phyloP scores from a whole-genome alignment of 2,797 vertebrate genomes.

The Acipenser transmontanus region DNA sequence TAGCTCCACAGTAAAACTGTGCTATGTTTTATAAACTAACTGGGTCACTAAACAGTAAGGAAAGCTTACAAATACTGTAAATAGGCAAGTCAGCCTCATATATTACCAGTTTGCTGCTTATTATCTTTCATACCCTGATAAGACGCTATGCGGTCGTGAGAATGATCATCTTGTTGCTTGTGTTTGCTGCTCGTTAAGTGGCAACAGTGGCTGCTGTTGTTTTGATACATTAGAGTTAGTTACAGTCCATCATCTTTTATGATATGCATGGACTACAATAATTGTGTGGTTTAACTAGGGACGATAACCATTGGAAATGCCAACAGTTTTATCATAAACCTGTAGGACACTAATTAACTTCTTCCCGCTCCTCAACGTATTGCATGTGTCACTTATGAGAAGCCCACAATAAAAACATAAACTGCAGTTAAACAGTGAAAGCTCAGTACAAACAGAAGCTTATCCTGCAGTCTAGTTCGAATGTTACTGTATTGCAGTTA shows the following conservation, averaged over 20 bases:
- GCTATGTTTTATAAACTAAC: constrained; percentile 7
- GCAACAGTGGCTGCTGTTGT: constrained; percentile 5
- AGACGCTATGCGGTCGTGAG: constrained; percentile 4
- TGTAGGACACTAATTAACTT: too few species aligned
- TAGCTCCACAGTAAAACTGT: background rate
- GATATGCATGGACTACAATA: constrained; percentile 15
- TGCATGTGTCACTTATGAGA: too few species aligned
- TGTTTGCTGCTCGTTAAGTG: background rate
- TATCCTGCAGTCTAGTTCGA: too few species aligned
- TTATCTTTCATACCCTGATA: constrained; percentile 15
- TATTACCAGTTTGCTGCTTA: constrained; percentile 11
- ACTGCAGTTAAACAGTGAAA: too few species aligned
- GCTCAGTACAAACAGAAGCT: too few species aligned
- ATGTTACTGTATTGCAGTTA: too few species aligned
- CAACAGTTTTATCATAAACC: too few species aligned
- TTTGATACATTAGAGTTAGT: background rate
- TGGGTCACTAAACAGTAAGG: constrained; percentile 8
- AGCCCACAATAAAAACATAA: too few species aligned
- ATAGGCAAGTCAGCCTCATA: constrained; percentile 16
- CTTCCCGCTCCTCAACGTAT: too few species aligned
- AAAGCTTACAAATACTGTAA: constrained; percentile 2
- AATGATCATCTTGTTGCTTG: background rate
- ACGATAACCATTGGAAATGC: background rate
- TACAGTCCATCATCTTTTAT: constrained; percentile 15
- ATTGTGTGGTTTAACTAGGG: constrained; percentile 14